Evolutionary conservation across 2,797 vertebrate species (phyloP).

Genomic region (Microctenopoma lineatum): DNA sequence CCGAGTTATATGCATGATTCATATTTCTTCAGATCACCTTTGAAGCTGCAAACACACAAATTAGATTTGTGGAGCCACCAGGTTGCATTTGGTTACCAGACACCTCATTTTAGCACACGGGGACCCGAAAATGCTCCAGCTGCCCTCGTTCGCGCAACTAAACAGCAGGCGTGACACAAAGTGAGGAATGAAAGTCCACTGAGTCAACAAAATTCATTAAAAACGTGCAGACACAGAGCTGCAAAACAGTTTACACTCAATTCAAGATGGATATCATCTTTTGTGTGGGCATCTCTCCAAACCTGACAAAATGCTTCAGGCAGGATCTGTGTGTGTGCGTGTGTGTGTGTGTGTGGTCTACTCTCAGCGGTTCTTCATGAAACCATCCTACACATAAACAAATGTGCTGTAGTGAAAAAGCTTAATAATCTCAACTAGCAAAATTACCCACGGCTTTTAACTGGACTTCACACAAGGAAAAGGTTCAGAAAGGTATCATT

Average conservation of each 20-base stretch:
- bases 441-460: too few species aligned
- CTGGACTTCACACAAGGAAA: too few species aligned
- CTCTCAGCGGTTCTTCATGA: too few species aligned
- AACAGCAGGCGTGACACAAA: not conserved
- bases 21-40: not conserved
- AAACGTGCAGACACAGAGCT: not conserved
- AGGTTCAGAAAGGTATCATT: too few species aligned
- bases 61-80: not conserved
- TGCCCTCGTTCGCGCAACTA: not conserved
- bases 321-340: too few species aligned
- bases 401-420: too few species aligned
- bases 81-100: not conserved
- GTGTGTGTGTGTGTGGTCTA: too few species aligned
- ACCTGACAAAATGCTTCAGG: not conserved
- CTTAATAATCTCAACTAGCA: too few species aligned
- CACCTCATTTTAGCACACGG: not conserved
- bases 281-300: not conserved
- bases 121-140: not conserved
- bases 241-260: not conserved
- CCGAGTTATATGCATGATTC: not conserved
- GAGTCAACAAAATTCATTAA: not conserved
- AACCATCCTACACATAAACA: too few species aligned
- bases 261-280: not conserved
- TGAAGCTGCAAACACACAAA: not conserved
- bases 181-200: too few species aligned